Evolutionary conservation across 2,888 invertebrate genomes (phyloP), one percentile per base, ranked within the genome.

Genomic region (Dendrolimus houi): DNA sequence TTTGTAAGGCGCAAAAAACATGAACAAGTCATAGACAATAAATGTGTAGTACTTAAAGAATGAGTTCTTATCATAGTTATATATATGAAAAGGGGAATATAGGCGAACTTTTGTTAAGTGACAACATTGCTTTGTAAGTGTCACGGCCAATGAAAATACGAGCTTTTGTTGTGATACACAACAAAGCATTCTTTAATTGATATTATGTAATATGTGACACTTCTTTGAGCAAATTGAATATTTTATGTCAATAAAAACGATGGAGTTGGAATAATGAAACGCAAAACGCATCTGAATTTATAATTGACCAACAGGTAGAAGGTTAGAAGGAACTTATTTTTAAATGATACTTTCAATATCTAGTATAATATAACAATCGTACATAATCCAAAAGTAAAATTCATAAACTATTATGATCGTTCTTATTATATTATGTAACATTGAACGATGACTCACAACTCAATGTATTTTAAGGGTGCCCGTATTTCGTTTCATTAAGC

Each of bases 1-100:
- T 29, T 29, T 72, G 69, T 73, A 69, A 70, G 65, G 59, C 62
- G 68, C 68, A 76, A 77, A 79, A 77, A 74, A 69, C 66, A 41
- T 61, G 59, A 62, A 65, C 62, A 62, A 67, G 62, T 61, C 58
- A 60, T 60, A 69, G 67, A 72, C 70, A 75, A 71, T 69, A 62
- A 69, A 62, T 62, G 54, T 57, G 63, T 64, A 61, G 64, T 64
- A 60, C 47, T 47, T 60, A 61, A 64, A 71, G 69, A 72, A 70
- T 68, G 58, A 64, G 63, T 60, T 69, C 67, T 71, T 70, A 65
- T 67, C 66, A 68, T 60, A 68, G 63, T 62, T 63, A 70, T 61
- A 68, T 61, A 64, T 64, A 65, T 66, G 65, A 65, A 70, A 67
- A 64, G 59, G 64, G 63, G 71, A 66, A 70, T 64, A 63, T 67